These are phyloP conservation scores for Euglossa dilemma DNA, from an alignment of 1,140 invertebrate species.

Conservation along the genomic window DNA sequence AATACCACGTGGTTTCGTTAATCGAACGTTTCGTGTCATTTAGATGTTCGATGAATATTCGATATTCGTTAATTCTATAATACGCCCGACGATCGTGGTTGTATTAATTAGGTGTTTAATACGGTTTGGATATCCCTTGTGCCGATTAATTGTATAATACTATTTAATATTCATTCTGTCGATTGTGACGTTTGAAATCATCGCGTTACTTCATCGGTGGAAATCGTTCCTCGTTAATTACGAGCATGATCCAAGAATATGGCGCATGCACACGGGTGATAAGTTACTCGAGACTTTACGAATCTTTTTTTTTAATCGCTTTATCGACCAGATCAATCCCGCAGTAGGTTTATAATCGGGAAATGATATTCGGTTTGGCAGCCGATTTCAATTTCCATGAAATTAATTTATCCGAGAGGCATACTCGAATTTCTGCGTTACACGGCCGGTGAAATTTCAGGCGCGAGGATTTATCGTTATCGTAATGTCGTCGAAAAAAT, in stretches of 20 bases:
- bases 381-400: constrained; percentile 11
- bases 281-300: neutral
- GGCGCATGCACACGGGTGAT: neutral
- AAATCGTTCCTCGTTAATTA: too few relatives aligned
- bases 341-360: neutral
- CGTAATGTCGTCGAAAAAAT: constrained; percentile 10
- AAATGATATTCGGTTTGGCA: neutral
- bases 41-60: neutral
- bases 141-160: neutral
- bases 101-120: neutral
- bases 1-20: too few relatives aligned
- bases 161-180: too few relatives aligned
- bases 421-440: neutral
- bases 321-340: neutral
- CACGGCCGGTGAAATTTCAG: neutral
- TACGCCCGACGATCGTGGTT: neutral
- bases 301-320: neutral
- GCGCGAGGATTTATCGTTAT: neutral
- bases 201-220: too few relatives aligned
- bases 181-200: too few relatives aligned
- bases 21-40: neutral
- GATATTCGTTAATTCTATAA: neutral
- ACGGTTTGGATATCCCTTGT: neutral
- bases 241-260: neutral
- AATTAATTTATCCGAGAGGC: constrained; percentile 16